Conservation (phyloP, 2,113 vertebrate genomes). For the Myotis brandtii region DNA sequence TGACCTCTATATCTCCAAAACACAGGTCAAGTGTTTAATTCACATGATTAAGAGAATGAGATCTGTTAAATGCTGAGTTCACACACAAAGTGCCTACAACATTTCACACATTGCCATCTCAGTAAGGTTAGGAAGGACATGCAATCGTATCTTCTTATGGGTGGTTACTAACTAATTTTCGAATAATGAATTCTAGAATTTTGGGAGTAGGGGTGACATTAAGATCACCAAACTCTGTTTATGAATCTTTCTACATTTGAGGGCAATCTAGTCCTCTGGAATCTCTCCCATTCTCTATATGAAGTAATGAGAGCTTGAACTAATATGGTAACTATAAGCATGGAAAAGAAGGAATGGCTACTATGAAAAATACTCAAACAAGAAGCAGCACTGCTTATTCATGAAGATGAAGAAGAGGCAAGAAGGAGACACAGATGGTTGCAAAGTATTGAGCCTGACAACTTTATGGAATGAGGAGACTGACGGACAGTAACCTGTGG, state of each 20-base stretch:
- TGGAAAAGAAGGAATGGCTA: background rate
- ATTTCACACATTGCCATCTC: background rate
- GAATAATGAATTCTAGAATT: background rate
- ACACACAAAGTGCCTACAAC: background rate
- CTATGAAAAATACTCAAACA: background rate
- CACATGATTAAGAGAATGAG: background rate
- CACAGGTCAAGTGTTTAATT: background rate
- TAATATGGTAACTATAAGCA: background rate
- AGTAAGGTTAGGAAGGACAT: background rate
- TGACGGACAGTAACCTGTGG: background rate
- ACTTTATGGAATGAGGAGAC: background rate
- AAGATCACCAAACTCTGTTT: background rate
- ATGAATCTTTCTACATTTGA: background rate
- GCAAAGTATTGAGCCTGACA: background rate
- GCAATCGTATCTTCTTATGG: background rate
- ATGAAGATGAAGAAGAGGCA: background rate
- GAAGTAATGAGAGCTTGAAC: background rate
- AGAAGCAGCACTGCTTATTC: background rate
- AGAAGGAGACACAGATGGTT: background rate
- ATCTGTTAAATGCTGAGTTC: background rate
- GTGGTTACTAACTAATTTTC: background rate
- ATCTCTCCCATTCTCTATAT: background rate
- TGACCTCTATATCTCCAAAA: background rate
- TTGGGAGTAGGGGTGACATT: background rate
- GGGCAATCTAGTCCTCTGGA: background rate